phyloP scores from a whole-genome alignment of 2,888 invertebrate genomes.

The Boloria euphrosyne region DNA sequence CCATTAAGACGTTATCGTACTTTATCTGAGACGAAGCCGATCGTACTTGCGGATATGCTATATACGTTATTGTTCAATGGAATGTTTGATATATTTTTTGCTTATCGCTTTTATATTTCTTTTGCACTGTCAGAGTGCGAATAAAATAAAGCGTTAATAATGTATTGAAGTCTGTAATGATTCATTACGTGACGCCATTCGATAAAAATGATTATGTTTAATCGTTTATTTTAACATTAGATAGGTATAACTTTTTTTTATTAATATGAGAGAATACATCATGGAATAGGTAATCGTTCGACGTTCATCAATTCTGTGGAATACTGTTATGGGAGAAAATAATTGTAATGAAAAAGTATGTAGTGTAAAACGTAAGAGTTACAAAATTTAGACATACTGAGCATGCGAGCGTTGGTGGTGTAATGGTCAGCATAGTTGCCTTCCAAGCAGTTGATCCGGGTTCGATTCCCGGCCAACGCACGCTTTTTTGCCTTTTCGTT shows the following conservation, averaged over 20 bases:
- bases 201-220: constrained; percentile 3
- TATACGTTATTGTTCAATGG: constrained; percentile 29
- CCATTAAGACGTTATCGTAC: constrained; percentile 59
- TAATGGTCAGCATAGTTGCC: constrained; percentile 84
- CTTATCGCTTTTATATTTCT: constrained; percentile 30
- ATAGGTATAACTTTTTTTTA: too few relatives aligned
- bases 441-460: constrained; percentile 84
- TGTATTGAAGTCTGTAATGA: constrained; percentile 6
- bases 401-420: constrained; percentile 74
- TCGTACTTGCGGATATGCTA: constrained; percentile 48
- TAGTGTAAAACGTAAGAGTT: background rate
- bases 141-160: constrained; percentile 11
- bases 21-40: constrained; percentile 47
- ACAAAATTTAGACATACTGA: background rate
- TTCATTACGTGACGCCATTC: background rate
- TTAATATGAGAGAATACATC: too few relatives aligned
- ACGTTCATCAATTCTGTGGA: too few relatives aligned
- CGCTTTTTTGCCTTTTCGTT: constrained; percentile 48
- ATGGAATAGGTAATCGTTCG: too few relatives aligned
- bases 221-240: background rate
- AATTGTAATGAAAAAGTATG: background rate
- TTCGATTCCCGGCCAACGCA: constrained; percentile 83
- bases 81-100: constrained; percentile 27
- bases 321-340: too few relatives aligned
- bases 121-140: constrained; percentile 1